Evolutionary conservation across 2,888 invertebrate genomes (phyloP).

Genomic region (Hirtodrosophila histrioides): DNA sequence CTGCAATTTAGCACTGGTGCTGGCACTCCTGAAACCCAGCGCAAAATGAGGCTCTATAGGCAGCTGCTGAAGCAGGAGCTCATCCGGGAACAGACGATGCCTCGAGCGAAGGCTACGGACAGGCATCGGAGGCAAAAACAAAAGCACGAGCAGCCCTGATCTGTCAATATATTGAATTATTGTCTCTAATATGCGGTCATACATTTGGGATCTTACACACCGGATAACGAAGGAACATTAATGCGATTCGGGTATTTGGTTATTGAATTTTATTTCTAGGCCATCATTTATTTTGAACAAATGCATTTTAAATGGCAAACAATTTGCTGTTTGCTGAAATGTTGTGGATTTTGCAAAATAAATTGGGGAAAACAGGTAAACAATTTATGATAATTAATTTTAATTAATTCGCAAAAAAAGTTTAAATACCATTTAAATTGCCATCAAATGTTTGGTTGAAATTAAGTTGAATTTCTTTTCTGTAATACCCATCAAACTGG

Average conservation of each 20-base stretch:
- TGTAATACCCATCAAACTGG: neutral
- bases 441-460: too few species aligned
- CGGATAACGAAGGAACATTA: neutral
- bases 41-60: constrained; percentile 60
- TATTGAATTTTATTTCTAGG: constrained; percentile 1
- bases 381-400: too few species aligned
- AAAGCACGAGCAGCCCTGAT: too few species aligned
- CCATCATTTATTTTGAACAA: constrained; percentile 14
- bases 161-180: too few species aligned
- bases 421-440: too few species aligned
- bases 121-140: neutral
- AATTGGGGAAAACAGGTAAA: too few species aligned
- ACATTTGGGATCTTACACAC: constrained; percentile 7
- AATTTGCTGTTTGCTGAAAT: neutral
- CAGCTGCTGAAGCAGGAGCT: constrained; percentile 44
- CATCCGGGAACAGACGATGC: constrained; percentile 18
- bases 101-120: constrained; percentile 9
- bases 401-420: too few species aligned
- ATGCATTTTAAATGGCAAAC: neutral
- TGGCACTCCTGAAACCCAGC: constrained; percentile 46
- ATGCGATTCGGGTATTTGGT: neutral
- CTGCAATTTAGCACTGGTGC: constrained; percentile 59
- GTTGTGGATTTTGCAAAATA: neutral
- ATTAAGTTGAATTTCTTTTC: too few species aligned
- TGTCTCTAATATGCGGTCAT: too few species aligned